These are phyloP conservation scores for Hirtodrosophila duncani DNA, from an alignment of 2,888 invertebrate species.

Conservation along the genomic window DNA sequence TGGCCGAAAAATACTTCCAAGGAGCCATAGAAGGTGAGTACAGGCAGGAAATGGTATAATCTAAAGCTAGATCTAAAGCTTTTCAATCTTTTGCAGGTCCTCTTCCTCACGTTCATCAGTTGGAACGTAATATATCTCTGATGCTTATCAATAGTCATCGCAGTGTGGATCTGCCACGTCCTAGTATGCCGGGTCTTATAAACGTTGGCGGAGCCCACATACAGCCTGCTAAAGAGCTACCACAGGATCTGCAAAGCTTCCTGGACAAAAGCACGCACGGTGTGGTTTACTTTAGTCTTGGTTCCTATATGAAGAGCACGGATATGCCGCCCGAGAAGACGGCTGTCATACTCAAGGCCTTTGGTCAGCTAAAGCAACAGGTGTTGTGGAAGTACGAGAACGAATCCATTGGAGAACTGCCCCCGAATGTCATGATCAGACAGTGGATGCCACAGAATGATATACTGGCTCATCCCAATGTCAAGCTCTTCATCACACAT, in stretches of 20 bases:
- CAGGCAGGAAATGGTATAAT: background rate
- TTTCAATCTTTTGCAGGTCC: conserved; percentile 51
- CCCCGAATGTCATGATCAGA: conserved; percentile 78
- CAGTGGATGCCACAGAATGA: conserved; percentile 81
- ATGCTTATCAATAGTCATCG: conserved; percentile 80
- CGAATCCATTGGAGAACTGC: conserved; percentile 74
- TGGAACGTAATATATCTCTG: conserved; percentile 79
- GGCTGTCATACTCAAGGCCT: conserved; percentile 76
- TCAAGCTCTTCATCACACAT: conserved; percentile 79
- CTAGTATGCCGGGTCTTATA: conserved; percentile 77
- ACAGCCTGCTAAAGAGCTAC: conserved; percentile 68
- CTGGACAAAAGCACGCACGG: conserved; percentile 78
- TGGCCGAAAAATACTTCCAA: conserved; percentile 75
- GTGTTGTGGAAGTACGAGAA: conserved; percentile 81
- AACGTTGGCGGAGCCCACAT: conserved; percentile 78
- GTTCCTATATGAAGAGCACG: conserved; percentile 78
- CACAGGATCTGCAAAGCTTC: conserved; percentile 73
- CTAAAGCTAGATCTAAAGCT: no score
- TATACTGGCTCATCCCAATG: conserved; percentile 78
- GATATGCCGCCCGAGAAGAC: conserved; percentile 78
- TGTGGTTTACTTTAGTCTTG: conserved; percentile 79
- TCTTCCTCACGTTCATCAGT: conserved; percentile 77
- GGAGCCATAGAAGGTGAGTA: conserved; percentile 57
- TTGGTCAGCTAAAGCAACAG: conserved; percentile 78
- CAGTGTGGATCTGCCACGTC: conserved; percentile 78